Base-by-base conservation (phyloP, 37 sponge, comb jelly and placozoan genomes). In the Corticium candelabrum region DNA sequence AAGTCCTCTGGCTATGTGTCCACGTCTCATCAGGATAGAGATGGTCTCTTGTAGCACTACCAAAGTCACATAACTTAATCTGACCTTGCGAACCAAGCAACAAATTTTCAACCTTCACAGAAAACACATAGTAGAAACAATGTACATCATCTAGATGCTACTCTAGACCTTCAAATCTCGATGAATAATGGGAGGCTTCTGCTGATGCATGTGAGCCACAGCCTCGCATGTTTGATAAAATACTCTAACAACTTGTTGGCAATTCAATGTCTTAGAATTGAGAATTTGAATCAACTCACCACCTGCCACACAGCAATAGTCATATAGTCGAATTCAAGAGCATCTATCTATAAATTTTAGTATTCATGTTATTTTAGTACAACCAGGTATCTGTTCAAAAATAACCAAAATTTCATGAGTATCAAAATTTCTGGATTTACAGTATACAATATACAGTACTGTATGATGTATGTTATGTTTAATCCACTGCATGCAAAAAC, bases 11-110 rank as follows among this genome's bases (percentile, higher is more conserved):
- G 11, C 70, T 67, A 32, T 83, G 74, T 0, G 92, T 78, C 98
- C 98, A 97, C 41, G 82, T 79, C 69, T 73, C 33, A 39, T 89
- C 88, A 0, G 98, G 98, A 11, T 78, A 74, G 15, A 89, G 41
- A 36, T 50, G 74, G 43, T 85, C 68, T 0, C 78, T 89, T n/a
- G 98, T 94, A 69, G 94, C 94, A 86, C 90, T 89, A 34, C 98
- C 98, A 89, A 94, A 97, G 81, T 97, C 98, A 81, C 98, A 97
- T 74, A 97, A 79, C 74, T 87, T 94, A 67, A 97, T 88, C 1
- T 31, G 40, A 5, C 92, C 91, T 1, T 68, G 74, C 0, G 79
- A 35, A 29, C 40, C 84, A 50, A 97, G 81, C 30, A 97, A 67
- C 29, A 97, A 68, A 83, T 97, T 97, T 78, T 97, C 98, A 31